Base-by-base conservation (phyloP, 2,797 vertebrate genomes). In the Hylomyscus alleni region DNA sequence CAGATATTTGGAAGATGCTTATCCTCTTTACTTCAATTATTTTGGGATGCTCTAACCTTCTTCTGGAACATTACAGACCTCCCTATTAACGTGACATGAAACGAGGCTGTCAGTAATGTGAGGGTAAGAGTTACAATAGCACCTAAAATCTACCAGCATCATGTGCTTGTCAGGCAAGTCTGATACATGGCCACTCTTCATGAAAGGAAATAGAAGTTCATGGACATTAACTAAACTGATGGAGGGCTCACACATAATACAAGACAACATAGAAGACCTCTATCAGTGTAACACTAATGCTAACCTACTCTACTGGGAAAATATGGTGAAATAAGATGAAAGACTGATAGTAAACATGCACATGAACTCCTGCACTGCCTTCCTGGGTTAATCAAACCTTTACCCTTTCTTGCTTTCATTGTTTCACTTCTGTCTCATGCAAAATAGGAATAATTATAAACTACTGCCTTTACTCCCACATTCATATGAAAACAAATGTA, bases 131-230 rank as follows among this genome's bases (percentile, higher is more conserved):
- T 34, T 60, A 81, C 31, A 50, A 67, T 1, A 62, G 31, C 11
- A 95, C 20, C 67, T 86, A 56, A 58, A 72, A 77, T 3, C 20
- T 34, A 65, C 52, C 31, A 40, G 73, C 34, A 76, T 77, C 1
- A 1, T 15, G 5, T 31, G 47, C 47, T 3, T 24, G 15, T 22
- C 65, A 77, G 65, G 37, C 6, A 44, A 54, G 22, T 44, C 8
- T 93, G 82, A 52, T 80, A 11, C 62, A 73, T 1, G 60, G 65
- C 84, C 60, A 37, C 47, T 85, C 54, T 50, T 60, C 15, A 77
- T 8, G 65, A 89, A 84, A 94, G 20, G 31, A 88, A 93, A 96
- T 15, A 44, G 20, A 94, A n/a, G 26, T 20, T 83, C n/a, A 54
- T 34, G 37, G 26, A 91, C 31, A 87, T 89, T 69, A 92, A 93